Base-by-base conservation (phyloP, 2,888 invertebrate genomes). In the Brachycybe producta region DNA sequence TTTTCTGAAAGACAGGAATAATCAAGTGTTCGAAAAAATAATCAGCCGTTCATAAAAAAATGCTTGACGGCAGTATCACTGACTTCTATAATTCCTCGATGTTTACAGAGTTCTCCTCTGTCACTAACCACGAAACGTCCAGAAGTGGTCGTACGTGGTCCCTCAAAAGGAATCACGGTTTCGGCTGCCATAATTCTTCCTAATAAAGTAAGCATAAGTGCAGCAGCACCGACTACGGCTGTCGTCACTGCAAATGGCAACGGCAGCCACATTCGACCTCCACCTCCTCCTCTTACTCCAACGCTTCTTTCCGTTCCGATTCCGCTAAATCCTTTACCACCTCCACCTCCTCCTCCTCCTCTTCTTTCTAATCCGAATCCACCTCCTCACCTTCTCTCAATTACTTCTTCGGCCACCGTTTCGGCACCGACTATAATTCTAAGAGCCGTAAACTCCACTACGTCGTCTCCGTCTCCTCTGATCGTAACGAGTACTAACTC, bases 51-150 rank as follows among this genome's bases (percentile, higher is more conserved):
- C 19, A 35, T 17, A 35, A 35, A 5, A 35, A 38, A 38, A n/a
- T n/a, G n/a, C n/a, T n/a, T n/a, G n/a, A n/a, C n/a, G n/a, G n/a
- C n/a, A n/a, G n/a, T n/a, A n/a, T n/a, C n/a, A n/a, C 23, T 8
- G 23, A 38, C 21, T 3, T 2, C 2, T 2, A 39, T 24, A 39
- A 24, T 2, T 11, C 24, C 2, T 39, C 24, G 7, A 2, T 19
- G 24, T 15, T 27, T 42, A 27, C 42, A 42, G 42, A 15, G 27
- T 19, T 8, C 26, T 27, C 42, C 42, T 13, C 15, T 42, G 26
- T 42, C 42, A 27, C 15, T 42, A 26, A 42, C 42, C 11, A 42
- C 42, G 42, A 42, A 42, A 27, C 42, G n/a, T n/a, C n/a, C n/a
- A n/a, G n/a, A 42, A 42, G 42, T 42, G 2, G 42, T 27, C 23